Evolutionary conservation across 2,888 invertebrate genomes (phyloP).

Genomic region (Cylindroiulus punctatus): DNA sequence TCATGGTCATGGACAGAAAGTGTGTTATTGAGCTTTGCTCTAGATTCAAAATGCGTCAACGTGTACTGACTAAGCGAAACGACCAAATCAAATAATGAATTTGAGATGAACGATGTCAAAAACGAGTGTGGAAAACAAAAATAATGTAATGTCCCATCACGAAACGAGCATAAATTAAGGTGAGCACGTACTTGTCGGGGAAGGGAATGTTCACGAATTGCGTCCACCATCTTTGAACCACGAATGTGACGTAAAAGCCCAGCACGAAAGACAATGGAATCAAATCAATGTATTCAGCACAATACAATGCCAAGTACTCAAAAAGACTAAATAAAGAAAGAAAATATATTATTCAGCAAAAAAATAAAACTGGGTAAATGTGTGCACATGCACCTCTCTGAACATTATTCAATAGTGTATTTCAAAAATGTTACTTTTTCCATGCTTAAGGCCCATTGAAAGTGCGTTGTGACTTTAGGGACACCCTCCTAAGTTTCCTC

Average conservation of each 20-base stretch:
- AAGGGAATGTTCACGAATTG: conserved; percentile 53
- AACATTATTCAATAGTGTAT: too few species aligned
- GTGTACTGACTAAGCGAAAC: not conserved
- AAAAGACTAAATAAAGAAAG: conserved; percentile 73
- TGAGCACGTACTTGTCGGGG: conserved; percentile 75
- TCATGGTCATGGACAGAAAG: conserved; percentile 21
- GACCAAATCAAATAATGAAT: conserved; percentile 44
- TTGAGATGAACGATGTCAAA: not conserved
- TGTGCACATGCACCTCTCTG: too few species aligned
- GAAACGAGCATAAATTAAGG: not conserved
- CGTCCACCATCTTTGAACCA: conserved; percentile 84
- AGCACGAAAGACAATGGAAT: conserved; percentile 95
- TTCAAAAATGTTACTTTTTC: too few species aligned
- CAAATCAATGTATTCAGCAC: conserved; percentile 84
- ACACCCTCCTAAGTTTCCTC: too few species aligned
- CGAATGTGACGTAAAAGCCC: conserved; percentile 92
- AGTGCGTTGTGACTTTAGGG: too few species aligned
- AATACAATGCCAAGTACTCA: conserved; percentile 84
- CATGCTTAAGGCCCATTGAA: too few species aligned
- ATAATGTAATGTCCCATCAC: not conserved
- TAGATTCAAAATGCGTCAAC: not conserved
- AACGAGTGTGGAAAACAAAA: conserved; percentile 63
- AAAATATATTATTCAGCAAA: too few species aligned
- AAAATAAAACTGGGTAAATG: too few species aligned
- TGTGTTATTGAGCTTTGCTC: conserved; percentile 4